A percentile compares a stretch with the other conserved stretches of the same genome.
These are phyloP conservation scores for Periphyllus acericola DNA, from an alignment of 2,888 invertebrate genomes.

Conservation along the genomic window DNA sequence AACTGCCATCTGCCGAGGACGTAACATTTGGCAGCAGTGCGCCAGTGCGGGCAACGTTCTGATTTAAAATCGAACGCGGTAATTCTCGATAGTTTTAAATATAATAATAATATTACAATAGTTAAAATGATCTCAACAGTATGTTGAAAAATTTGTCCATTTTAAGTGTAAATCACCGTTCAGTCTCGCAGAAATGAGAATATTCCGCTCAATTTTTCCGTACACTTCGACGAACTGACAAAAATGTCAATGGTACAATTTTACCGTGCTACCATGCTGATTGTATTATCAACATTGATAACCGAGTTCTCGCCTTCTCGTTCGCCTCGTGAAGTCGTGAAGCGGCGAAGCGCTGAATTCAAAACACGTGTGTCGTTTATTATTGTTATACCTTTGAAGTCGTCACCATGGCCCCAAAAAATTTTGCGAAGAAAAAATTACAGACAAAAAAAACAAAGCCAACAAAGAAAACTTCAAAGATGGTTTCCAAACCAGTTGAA, in stretches of 20 bases:
- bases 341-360: background rate
- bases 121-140: no score
- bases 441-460: constrained; percentile 1
- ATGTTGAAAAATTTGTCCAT: no score
- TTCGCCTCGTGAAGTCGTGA: background rate
- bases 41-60: background rate
- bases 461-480: background rate
- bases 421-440: background rate
- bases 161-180: no score
- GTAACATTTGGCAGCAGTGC: background rate
- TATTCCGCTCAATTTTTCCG: no score
- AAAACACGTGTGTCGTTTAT: background rate
- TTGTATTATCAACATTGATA: background rate
- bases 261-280: background rate
- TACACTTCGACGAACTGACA: no score
- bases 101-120: no score
- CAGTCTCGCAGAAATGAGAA: no score
- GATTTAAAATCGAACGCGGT: background rate
- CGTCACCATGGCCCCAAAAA: constrained; percentile 25
- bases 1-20: background rate
- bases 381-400: background rate
- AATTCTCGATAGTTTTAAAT: background rate
- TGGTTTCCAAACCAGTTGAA: constrained; percentile 4
- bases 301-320: background rate
- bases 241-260: background rate